Evolutionary conservation across 2,797 vertebrate genomes (phyloP).

Genomic region (Thalassophryne amazonica): DNA sequence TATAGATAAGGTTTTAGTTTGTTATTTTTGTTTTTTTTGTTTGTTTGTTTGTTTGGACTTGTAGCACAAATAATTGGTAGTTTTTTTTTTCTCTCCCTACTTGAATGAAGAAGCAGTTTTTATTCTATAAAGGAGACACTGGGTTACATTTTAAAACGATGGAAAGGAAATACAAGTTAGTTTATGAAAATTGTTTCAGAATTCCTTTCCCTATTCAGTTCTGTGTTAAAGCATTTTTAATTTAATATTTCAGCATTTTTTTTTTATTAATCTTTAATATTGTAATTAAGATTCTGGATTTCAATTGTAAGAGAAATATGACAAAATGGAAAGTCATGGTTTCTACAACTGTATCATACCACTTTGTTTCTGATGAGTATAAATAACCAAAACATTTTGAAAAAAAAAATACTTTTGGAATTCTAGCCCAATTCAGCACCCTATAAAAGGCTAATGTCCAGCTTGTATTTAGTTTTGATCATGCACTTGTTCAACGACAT

Average conservation of each 20-base stretch:
- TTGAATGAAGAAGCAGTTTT: constrained; percentile 52
- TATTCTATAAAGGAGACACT: constrained; percentile 45
- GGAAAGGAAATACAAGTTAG: too few relatives aligned
- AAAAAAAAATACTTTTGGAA: too few relatives aligned
- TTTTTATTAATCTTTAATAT: constrained; percentile 20
- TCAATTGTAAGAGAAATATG: constrained; percentile 11
- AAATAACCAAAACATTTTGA: too few relatives aligned
- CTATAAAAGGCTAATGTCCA: too few relatives aligned
- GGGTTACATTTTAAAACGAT: constrained; percentile 62
- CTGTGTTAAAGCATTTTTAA: constrained; percentile 17
- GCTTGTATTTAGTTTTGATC: too few relatives aligned
- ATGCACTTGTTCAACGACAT: too few relatives aligned
- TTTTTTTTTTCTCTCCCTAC: constrained; percentile 61
- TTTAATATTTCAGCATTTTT: constrained; percentile 25
- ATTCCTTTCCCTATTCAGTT: constrained; percentile 12
- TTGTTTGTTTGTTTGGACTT: too few relatives aligned
- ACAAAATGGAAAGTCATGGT: constrained; percentile 20
- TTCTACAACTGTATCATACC: constrained; percentile 28
- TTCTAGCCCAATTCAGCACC: too few relatives aligned
- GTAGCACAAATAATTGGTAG: constrained; percentile 58
- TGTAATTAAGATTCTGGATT: constrained; percentile 36
- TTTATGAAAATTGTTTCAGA: constrained; percentile 28
- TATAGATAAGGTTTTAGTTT: constrained; percentile 61
- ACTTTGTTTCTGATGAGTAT: constrained; percentile 41
- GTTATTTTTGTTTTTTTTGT: too few relatives aligned